Percentiles rank a stretch among this genome's conserved stretches.
Conservation (phyloP, 1,140 invertebrate species). For the Aricia agestis region DNA sequence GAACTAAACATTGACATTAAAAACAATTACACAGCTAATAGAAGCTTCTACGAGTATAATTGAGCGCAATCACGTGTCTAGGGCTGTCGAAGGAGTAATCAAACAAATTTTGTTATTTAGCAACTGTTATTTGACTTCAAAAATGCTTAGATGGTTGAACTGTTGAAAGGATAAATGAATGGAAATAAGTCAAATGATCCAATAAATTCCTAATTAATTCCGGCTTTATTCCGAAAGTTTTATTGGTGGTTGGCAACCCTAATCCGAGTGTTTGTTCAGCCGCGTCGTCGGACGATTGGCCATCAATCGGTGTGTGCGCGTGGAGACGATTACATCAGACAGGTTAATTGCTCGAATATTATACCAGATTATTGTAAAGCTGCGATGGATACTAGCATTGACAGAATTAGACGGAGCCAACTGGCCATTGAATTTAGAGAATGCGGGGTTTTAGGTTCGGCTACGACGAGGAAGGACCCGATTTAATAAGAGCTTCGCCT, state of each 20-base stretch:
- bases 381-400: not conserved
- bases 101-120: too few relatives aligned
- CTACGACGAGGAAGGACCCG: too few relatives aligned
- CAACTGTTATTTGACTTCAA: too few relatives aligned
- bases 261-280: not conserved
- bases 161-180: too few relatives aligned
- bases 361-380: not conserved
- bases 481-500: too few relatives aligned
- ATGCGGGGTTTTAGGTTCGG: too few relatives aligned
- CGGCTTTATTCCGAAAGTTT: too few relatives aligned
- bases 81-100: not conserved
- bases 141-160: too few relatives aligned
- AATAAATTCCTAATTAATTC: too few relatives aligned
- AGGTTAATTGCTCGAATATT: not conserved
- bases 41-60: conserved; percentile 7
- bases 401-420: not conserved
- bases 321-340: not conserved
- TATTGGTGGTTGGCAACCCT: not conserved
- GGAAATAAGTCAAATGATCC: too few relatives aligned
- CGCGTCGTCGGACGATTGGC: not conserved
- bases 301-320: not conserved
- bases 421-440: too few relatives aligned
- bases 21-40: conserved; percentile 10
- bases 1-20: conserved; percentile 2
- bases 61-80: not conserved